phyloP scores from a whole-genome alignment of 2,888 invertebrate genomes.

The Macaria notata region DNA sequence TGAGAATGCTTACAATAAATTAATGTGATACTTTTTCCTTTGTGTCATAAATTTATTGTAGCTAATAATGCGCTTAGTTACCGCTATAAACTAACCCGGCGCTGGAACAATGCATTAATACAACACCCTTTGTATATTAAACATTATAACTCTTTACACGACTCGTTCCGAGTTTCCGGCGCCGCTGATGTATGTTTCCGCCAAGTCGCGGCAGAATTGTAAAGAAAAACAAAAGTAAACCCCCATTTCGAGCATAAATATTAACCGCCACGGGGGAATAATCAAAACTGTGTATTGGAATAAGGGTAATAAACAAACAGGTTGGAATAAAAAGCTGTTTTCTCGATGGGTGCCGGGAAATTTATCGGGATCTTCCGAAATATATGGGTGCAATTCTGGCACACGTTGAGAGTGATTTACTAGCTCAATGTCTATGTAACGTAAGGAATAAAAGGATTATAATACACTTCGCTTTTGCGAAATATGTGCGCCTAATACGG shows the following conservation, averaged over 20 bases:
- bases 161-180: slow-evolving; percentile 16
- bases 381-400: slow-evolving; percentile 60
- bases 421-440: slow-evolving; percentile 52
- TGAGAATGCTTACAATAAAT: neutral
- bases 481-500: slow-evolving; percentile 15
- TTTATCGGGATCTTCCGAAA: slow-evolving; percentile 68
- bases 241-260: slow-evolving; percentile 43
- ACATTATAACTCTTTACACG: slow-evolving; percentile 16
- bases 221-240: slow-evolving; percentile 39
- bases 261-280: slow-evolving; percentile 31
- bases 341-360: slow-evolving; percentile 57
- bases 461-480: slow-evolving; percentile 30
- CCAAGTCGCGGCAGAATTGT: slow-evolving; percentile 29
- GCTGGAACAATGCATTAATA: slow-evolving; percentile 19
- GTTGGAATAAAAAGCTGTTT: slow-evolving; percentile 67
- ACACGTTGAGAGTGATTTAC: slow-evolving; percentile 60
- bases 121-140: slow-evolving; percentile 25
- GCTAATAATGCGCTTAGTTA: slow-evolving; percentile 18
- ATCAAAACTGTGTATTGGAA: slow-evolving; percentile 53
- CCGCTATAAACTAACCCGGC: slow-evolving; percentile 14
- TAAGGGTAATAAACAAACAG: slow-evolving; percentile 60
- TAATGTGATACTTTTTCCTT: neutral
- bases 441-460: slow-evolving; percentile 61
- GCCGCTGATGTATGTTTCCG: slow-evolving; percentile 12
- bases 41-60: neutral